Percentiles rank a stretch among this genome's conserved stretches.
Conservation (phyloP, 2,797 vertebrate species). For the Notamacropus eugenii region DNA sequence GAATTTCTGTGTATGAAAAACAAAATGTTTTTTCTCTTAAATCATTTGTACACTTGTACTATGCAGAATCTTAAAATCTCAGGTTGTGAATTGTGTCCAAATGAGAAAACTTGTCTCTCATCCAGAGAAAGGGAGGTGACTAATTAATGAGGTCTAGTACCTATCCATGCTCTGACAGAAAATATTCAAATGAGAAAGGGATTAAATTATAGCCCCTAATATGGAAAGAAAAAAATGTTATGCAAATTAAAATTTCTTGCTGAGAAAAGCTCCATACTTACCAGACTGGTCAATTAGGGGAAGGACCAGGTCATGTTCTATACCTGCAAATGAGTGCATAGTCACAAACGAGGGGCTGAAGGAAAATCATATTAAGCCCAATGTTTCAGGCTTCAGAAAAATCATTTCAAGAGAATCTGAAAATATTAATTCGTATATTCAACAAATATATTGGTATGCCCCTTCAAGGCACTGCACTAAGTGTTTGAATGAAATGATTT, state of each 20-base stretch:
- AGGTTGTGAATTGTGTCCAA: neutral
- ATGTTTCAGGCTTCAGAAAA: neutral
- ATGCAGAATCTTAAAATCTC: constrained; percentile 43
- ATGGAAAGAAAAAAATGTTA: neutral
- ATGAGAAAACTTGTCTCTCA: neutral
- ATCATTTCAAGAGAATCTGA: constrained; percentile 20
- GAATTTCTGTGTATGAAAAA: constrained; percentile 25
- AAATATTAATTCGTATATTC: neutral
- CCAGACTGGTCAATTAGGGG: neutral
- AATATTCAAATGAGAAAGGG: neutral
- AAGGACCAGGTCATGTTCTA: neutral
- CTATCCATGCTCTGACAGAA: constrained; percentile 17
- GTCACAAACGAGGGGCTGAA: neutral
- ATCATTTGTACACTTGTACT: constrained; percentile 18
- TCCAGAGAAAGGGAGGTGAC: neutral
- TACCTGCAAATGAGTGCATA: neutral
- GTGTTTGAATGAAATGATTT: neutral
- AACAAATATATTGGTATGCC: neutral
- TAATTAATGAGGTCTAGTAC: constrained; percentile 16
- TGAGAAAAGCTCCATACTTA: neutral
- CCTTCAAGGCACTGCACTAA: neutral
- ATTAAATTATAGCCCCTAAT: neutral
- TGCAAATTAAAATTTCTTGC: neutral
- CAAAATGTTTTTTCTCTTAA: constrained; percentile 43
- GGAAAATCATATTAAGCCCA: neutral